Conservation (phyloP, 2,888 invertebrate species). For the Phragmatobia fuliginosa region DNA sequence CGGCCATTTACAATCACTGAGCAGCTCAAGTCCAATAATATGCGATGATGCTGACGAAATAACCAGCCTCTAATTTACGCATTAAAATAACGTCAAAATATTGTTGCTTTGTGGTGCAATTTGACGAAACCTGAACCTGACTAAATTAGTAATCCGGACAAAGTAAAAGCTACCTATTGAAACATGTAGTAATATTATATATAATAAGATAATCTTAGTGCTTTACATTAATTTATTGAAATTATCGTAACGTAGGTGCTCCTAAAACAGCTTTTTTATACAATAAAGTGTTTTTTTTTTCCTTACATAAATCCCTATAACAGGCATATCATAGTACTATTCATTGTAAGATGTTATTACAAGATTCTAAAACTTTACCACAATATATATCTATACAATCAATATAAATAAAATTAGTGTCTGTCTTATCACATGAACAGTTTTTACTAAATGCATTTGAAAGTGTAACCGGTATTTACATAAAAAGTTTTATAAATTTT, state of each 20-base stretch:
- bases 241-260: too few species aligned
- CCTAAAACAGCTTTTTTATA: too few species aligned
- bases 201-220: too few species aligned
- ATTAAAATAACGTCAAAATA: slow-evolving; percentile 63
- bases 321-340: background rate
- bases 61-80: slow-evolving; percentile 64
- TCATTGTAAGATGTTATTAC: background rate
- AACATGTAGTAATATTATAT: background rate
- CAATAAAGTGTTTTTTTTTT: too few species aligned
- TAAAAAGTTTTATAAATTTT: too few species aligned
- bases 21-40: slow-evolving; percentile 73
- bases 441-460: too few species aligned
- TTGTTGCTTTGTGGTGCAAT: slow-evolving; percentile 50
- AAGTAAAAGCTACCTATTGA: slow-evolving; percentile 14
- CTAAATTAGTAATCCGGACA: slow-evolving; percentile 29
- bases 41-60: slow-evolving; percentile 77
- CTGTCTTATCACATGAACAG: too few species aligned
- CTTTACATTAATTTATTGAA: background rate
- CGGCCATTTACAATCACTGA: slow-evolving; percentile 80
- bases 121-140: slow-evolving; percentile 27
- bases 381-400: too few species aligned
- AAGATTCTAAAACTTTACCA: background rate
- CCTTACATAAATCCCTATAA: background rate
- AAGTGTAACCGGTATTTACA: too few species aligned
- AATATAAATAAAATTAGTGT: too few species aligned